Evolutionary conservation across 2,888 invertebrate genomes (phyloP).

Genomic region (Habrosyne pyritoides): DNA sequence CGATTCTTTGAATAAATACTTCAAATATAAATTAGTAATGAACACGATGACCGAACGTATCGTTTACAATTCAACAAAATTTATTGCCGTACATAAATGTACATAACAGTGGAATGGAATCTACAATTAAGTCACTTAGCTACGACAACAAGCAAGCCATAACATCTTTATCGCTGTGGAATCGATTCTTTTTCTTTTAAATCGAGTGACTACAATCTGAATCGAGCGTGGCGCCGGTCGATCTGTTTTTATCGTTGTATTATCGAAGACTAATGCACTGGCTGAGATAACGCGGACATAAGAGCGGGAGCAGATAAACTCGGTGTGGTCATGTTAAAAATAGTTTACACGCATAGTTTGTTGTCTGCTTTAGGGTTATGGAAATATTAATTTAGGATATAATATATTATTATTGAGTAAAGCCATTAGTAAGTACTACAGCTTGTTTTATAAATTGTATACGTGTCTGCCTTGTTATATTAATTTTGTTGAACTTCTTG

Average conservation of each 20-base stretch:
- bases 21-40: constrained; percentile 4
- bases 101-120: constrained; percentile 63
- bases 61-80: constrained; percentile 32
- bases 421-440: too few relatives aligned
- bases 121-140: constrained; percentile 76
- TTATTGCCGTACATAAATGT: constrained; percentile 49
- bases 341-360: constrained; percentile 80
- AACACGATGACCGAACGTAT: not conserved
- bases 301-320: constrained; percentile 81
- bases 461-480: too few relatives aligned
- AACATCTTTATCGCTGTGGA: constrained; percentile 76
- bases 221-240: constrained; percentile 79
- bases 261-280: constrained; percentile 83
- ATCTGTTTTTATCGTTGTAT: constrained; percentile 79
- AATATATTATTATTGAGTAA: not conserved
- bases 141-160: constrained; percentile 71
- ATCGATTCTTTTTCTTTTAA: constrained; percentile 78
- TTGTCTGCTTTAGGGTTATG: constrained; percentile 59
- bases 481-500: too few relatives aligned
- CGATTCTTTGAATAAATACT: too few relatives aligned
- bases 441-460: too few relatives aligned
- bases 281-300: constrained; percentile 73
- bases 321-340: constrained; percentile 82
- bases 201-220: constrained; percentile 74
- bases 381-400: constrained; percentile 23